Conservation (phyloP, 2,888 invertebrate genomes). For the Campaea margaritaria region DNA sequence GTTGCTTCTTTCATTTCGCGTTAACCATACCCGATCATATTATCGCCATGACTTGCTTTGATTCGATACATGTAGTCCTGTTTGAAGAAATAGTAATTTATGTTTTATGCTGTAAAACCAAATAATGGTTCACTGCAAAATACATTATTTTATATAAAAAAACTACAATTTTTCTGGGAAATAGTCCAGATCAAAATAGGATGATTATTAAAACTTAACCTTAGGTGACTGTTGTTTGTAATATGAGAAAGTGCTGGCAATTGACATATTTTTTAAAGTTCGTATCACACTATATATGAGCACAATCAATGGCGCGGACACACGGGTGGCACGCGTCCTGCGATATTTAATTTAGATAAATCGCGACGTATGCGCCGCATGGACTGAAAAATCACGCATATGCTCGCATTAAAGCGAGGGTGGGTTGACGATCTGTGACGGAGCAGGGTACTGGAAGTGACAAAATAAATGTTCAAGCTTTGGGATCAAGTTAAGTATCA, state of each 20-base stretch:
- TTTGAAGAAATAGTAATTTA: too few species aligned
- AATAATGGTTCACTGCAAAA: too few species aligned
- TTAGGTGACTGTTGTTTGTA: background rate
- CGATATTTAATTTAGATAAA: constrained; percentile 86
- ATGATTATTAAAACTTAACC: too few species aligned
- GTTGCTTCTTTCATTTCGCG: too few species aligned
- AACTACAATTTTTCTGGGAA: background rate
- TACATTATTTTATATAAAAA: background rate
- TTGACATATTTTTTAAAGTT: background rate
- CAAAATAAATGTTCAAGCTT: constrained; percentile 6
- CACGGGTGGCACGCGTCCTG: constrained; percentile 75
- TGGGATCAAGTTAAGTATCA: too few species aligned
- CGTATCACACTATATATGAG: constrained; percentile 57
- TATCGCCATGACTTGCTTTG: too few species aligned
- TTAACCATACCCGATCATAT: too few species aligned
- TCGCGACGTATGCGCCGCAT: constrained; percentile 78
- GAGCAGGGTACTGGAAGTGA: constrained; percentile 51
- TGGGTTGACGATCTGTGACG: constrained; percentile 37
- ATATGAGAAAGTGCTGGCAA: too few species aligned
- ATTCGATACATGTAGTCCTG: too few species aligned
- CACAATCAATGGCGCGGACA: constrained; percentile 64
- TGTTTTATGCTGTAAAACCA: too few species aligned
- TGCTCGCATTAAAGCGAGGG: constrained; percentile 61
- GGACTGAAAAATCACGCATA: constrained; percentile 82
- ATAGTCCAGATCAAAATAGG: background rate